These are phyloP conservation scores for Squalus acanthias DNA, from an alignment of 2,797 vertebrate genomes.

Conservation along the genomic window DNA sequence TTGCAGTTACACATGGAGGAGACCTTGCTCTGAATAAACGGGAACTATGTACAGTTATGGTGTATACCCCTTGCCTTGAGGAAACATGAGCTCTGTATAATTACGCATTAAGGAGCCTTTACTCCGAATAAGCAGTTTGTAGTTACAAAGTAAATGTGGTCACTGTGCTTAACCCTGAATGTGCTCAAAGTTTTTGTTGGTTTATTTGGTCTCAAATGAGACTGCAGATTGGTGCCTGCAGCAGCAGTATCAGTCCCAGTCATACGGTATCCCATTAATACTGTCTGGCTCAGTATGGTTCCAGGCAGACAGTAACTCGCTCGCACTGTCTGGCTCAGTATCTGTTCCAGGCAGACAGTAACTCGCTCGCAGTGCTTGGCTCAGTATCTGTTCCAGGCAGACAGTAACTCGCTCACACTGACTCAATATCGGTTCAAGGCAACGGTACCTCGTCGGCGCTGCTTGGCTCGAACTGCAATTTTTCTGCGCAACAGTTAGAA, in stretches of 20 bases:
- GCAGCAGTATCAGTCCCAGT: not conserved
- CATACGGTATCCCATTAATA: not conserved
- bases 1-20: too few species aligned
- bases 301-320: too few species aligned
- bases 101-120: not conserved
- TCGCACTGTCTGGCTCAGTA: not conserved
- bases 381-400: not conserved
- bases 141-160: not conserved
- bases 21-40: not conserved
- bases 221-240: not conserved
- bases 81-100: not conserved
- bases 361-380: not conserved
- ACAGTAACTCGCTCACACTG: not conserved
- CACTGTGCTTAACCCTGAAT: not conserved
- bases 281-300: not conserved
- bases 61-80: not conserved
- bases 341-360: not conserved
- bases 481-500: too few species aligned
- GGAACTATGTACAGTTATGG: not conserved
- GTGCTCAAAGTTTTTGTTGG: not conserved
- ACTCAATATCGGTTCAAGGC: too few species aligned
- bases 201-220: not conserved
- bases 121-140: not conserved
- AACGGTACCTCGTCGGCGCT: too few species aligned
- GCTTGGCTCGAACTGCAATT: too few species aligned